Evolutionary conservation across 2,797 vertebrate genomes (phyloP), one percentile per base, ranked within the genome.

Genomic region (Chanos chanos): DNA sequence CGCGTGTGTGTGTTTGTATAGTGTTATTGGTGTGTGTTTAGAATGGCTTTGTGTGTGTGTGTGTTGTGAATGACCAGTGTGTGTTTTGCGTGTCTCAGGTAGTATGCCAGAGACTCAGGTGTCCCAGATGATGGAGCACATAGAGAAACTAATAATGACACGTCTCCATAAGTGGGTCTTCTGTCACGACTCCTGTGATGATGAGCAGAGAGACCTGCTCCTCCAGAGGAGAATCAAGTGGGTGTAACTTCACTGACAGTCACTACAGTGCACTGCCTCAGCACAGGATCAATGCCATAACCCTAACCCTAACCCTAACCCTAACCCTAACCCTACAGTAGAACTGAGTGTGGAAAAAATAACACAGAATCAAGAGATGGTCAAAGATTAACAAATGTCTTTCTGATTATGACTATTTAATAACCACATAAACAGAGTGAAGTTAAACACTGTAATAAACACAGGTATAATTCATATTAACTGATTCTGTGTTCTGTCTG

Each of bases 131-230:
- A 87, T 92, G 88, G 88, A 87, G 71, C 89, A 92, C 4, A 71
- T 90, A 4, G 90, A 92, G 77, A 92, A 92, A 76, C 74, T 92
- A 7, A 77, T 90, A 34, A 91, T 92, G 90, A 91, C 90, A 0
- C 83, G 87, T 12, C 74, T 92, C 53, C 89, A 92, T 73, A 89
- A 87, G 71, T 91, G 86, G 81, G 88, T 87, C 60, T 92, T 92
- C 76, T 91, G 89, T 67, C 86, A 90, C 8, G 87, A 91, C 77
- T 88, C 86, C 66, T 87, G 87, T 51, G 87, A 89, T 4, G 90
- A 91, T 43, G 90, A 91, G 51, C 87, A 90, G 70, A 90, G 84
- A 56, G 90, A 92, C 65, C 76, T 91, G 34, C 67, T 70, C 24
- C 83, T 92, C 4, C 89, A 91, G 66, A 85, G 67, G 31, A 85